Conservation (phyloP, 2,113 vertebrate species). For the Leptobrachium ailaonicum region DNA sequence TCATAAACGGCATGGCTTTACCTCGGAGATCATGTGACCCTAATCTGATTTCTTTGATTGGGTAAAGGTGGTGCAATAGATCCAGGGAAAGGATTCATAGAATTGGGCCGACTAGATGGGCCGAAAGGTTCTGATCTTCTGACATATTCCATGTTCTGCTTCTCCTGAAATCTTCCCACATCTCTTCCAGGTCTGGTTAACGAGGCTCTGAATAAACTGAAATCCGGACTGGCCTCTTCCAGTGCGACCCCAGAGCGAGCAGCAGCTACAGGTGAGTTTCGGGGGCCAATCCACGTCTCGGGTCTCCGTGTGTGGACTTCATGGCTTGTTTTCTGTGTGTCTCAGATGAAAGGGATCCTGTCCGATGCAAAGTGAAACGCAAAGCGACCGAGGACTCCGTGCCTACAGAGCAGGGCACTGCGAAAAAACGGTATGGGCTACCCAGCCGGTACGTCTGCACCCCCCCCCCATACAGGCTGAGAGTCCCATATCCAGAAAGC, state of each 20-base stretch:
- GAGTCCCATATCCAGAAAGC: too few species aligned
- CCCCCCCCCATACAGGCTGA: neutral
- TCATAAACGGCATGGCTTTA: too few species aligned
- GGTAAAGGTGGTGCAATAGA: too few species aligned
- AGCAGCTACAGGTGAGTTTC: slow-evolving; percentile 8
- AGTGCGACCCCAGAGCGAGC: neutral
- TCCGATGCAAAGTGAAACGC: slow-evolving; percentile 36
- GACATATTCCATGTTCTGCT: too few species aligned
- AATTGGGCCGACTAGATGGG: too few species aligned
- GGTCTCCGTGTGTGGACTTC: too few species aligned
- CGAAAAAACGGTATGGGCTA: slow-evolving; percentile 48
- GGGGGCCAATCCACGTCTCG: neutral
- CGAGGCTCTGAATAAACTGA: slow-evolving; percentile 49
- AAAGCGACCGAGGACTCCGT: slow-evolving; percentile 44
- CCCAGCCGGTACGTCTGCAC: neutral
- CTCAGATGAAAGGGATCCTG: neutral
- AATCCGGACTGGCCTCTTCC: slow-evolving; percentile 2
- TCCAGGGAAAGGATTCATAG: too few species aligned
- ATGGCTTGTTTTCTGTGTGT: neutral
- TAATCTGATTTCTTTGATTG: too few species aligned
- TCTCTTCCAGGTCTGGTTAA: slow-evolving; percentile 41
- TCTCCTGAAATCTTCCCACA: too few species aligned
- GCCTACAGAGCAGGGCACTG: neutral
- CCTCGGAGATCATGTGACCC: too few species aligned
- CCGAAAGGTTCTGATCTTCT: too few species aligned